Evolutionary conservation across 2,888 invertebrate species (phyloP).

Genomic region (Chesias legatella): DNA sequence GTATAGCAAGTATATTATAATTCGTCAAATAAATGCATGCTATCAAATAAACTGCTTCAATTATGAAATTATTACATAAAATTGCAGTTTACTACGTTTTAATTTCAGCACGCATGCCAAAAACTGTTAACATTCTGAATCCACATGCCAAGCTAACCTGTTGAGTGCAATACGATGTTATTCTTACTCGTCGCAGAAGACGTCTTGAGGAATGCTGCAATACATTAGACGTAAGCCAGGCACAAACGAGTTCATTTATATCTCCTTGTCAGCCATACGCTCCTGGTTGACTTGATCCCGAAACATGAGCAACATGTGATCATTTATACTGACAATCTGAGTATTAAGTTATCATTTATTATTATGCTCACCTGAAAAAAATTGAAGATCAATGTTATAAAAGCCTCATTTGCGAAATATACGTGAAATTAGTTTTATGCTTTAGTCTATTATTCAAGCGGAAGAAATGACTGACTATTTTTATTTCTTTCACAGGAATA

Average conservation of each 20-base stretch:
- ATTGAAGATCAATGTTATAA: neutral
- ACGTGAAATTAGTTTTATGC: neutral
- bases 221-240: slow-evolving; percentile 50
- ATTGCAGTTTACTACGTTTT: neutral
- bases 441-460: slow-evolving; percentile 4
- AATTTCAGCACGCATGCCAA: neutral
- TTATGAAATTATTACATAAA: too few species aligned
- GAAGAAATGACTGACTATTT: slow-evolving; percentile 7
- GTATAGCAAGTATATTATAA: too few species aligned
- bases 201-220: slow-evolving; percentile 32
- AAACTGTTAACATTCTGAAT: neutral
- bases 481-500: slow-evolving; percentile 27
- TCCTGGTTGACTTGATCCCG: slow-evolving; percentile 37
- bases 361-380: neutral
- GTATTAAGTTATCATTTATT: neutral
- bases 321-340: slow-evolving; percentile 12
- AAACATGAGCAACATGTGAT: slow-evolving; percentile 17
- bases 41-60: too few species aligned
- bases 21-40: too few species aligned
- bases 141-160: slow-evolving; percentile 34
- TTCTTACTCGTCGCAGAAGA: slow-evolving; percentile 27
- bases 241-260: slow-evolving; percentile 55
- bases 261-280: slow-evolving; percentile 41
- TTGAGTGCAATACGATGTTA: slow-evolving; percentile 40
- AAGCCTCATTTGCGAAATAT: neutral